Conservation (phyloP, 2,113 vertebrate species). For the Phalacrocorax carbo region DNA sequence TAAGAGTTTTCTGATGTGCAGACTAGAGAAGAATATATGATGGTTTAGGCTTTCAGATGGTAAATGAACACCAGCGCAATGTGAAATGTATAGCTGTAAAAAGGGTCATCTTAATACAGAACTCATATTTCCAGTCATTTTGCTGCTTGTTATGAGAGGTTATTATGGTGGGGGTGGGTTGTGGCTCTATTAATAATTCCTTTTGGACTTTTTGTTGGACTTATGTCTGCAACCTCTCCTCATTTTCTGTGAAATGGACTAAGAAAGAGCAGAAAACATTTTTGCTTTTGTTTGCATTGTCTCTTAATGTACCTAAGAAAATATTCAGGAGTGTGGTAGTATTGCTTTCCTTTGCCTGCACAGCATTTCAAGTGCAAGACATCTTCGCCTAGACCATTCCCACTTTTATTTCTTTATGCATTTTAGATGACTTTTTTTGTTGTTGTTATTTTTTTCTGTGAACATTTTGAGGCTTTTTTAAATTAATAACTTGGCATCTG, state of each 20-base stretch:
- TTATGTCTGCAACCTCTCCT: background rate
- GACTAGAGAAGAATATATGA: background rate
- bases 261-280: background rate
- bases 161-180: background rate
- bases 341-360: background rate
- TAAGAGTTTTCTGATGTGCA: background rate
- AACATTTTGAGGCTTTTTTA: background rate
- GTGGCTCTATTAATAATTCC: background rate
- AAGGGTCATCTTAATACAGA: background rate
- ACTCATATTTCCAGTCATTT: background rate
- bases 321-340: background rate
- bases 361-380: background rate
- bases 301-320: background rate
- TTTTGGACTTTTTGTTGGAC: background rate
- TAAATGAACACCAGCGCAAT: background rate
- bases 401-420: background rate
- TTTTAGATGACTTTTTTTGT: background rate
- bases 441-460: background rate
- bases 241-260: background rate
- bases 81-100: background rate
- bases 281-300: background rate
- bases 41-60: background rate
- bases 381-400: background rate
- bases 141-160: background rate
- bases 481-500: background rate